These are phyloP conservation scores for Podilymbus podiceps DNA, from an alignment of 2,113 vertebrate species.

Conservation along the genomic window DNA sequence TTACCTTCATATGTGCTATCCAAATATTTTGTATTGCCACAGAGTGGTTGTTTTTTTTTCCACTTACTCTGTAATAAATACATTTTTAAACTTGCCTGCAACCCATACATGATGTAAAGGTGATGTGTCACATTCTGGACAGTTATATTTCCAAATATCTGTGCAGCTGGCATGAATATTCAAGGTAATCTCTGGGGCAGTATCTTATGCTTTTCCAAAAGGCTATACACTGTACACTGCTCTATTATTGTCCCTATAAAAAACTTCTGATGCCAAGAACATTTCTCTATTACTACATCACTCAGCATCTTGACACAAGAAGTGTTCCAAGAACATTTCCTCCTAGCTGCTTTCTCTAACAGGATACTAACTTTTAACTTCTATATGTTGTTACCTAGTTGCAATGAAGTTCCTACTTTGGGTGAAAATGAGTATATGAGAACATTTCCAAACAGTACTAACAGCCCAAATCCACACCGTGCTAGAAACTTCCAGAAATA, in stretches of 20 bases:
- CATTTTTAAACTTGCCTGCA: background rate
- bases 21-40: background rate
- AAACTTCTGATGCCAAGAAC: conserved; percentile 46
- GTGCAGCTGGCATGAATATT: background rate
- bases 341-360: background rate
- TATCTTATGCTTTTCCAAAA: background rate
- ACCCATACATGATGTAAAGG: background rate
- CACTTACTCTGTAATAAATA: background rate
- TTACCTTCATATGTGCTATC: background rate
- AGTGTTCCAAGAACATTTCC: conserved; percentile 47
- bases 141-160: background rate
- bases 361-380: background rate
- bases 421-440: background rate
- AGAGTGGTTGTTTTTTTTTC: background rate
- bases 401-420: background rate
- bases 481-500: background rate
- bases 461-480: background rate
- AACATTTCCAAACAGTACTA: background rate
- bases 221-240: background rate
- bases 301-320: conserved; percentile 3
- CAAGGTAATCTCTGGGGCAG: background rate
- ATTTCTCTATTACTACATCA: conserved; percentile 60
- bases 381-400: background rate
- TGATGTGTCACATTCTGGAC: background rate
- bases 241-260: conserved; percentile 13